These are phyloP conservation scores for Acrossocheilus wenchowensis DNA, from an alignment of 2,797 vertebrate species.

Conservation along the genomic window DNA sequence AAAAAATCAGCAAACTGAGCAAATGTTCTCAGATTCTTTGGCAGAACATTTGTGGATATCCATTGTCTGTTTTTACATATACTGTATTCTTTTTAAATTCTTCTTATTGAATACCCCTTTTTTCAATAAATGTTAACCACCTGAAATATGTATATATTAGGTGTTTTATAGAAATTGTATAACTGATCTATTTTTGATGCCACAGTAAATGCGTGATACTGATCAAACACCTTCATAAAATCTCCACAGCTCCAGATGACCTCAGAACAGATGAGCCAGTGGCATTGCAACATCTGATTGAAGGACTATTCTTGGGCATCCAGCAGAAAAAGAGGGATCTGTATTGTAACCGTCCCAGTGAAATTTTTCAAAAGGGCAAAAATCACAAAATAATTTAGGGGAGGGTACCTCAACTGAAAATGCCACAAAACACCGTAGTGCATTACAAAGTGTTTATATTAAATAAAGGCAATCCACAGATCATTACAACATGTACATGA, in stretches of 20 bases:
- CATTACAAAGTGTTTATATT: no score
- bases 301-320: slow-evolving; percentile 37
- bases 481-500: no score
- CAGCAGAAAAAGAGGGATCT: slow-evolving; percentile 36
- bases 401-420: no score
- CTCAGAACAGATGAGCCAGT: slow-evolving; percentile 33
- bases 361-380: no score
- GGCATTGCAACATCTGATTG: slow-evolving; percentile 30
- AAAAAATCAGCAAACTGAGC: no score
- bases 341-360: not conserved
- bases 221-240: not conserved
- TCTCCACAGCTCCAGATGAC: slow-evolving; percentile 33
- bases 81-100: not conserved
- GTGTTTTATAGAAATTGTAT: slow-evolving; percentile 12
- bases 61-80: not conserved
- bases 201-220: not conserved
- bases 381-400: no score
- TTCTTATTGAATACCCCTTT: not conserved
- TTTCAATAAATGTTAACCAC: no score
- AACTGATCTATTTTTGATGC: not conserved
- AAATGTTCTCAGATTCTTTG: no score
- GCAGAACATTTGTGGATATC: slow-evolving; percentile 10
- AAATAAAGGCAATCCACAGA: no score
- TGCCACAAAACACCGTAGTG: no score
- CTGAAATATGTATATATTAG: not conserved